A percentile compares a stretch with the other conserved stretches of the same genome.
Evolutionary conservation across 2,797 vertebrate genomes (phyloP).

Genomic region (Mormyrus hasselquistii): DNA sequence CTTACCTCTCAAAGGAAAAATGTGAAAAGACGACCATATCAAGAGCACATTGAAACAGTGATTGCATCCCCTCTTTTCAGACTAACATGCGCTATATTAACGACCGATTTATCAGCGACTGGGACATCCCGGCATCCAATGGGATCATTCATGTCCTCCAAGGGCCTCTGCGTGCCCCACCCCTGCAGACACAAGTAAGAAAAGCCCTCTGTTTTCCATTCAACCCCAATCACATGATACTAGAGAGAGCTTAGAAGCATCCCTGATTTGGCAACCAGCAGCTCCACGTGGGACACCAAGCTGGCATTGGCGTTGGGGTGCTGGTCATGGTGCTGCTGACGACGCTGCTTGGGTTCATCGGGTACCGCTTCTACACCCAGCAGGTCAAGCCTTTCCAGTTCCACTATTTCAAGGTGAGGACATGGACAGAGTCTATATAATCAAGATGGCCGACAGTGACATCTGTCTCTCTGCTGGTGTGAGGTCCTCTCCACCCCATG

Average conservation of each 20-base stretch:
- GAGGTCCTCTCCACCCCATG: background rate
- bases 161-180: constrained; percentile 73
- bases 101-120: constrained; percentile 64
- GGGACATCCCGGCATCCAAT: constrained; percentile 79
- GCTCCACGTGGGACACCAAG: constrained; percentile 52
- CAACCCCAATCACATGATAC: background rate
- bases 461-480: constrained; percentile 22
- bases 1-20: background rate
- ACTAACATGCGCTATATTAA: constrained; percentile 67
- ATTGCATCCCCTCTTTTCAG: constrained; percentile 44
- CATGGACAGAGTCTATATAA: constrained; percentile 8
- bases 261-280: constrained; percentile 24
- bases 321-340: constrained; percentile 59
- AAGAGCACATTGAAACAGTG: background rate
- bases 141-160: constrained; percentile 86
- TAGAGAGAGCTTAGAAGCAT: background rate
- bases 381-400: constrained; percentile 66
- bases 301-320: constrained; percentile 66
- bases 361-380: constrained; percentile 72
- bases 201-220: background rate
- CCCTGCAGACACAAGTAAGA: constrained; percentile 56
- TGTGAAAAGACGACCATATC: background rate
- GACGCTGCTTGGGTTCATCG: constrained; percentile 52
- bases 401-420: constrained; percentile 77
- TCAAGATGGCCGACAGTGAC: background rate